Evolutionary conservation across 1,140 invertebrate species (phyloP).

Genomic region (Calephelis nemesis): DNA sequence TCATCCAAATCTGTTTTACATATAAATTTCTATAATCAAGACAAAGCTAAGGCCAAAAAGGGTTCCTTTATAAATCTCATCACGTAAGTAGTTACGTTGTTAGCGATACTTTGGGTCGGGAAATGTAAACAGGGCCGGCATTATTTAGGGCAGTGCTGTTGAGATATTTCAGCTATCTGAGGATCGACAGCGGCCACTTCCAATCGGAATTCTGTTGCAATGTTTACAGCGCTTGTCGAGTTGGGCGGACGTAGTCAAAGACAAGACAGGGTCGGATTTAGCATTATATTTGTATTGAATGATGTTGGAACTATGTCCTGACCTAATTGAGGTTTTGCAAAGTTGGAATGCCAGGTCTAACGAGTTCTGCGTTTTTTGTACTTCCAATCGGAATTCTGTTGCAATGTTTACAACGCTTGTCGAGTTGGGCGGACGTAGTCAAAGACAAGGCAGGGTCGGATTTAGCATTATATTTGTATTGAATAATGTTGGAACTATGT

Average conservation of each 20-base stretch:
- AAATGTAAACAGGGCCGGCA: slow-evolving; percentile 50
- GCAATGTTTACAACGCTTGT: slow-evolving; percentile 42
- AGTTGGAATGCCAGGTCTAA: too few relatives aligned
- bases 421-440: slow-evolving; percentile 20
- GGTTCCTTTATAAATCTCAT: slow-evolving; percentile 40
- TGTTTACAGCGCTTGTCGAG: slow-evolving; percentile 41
- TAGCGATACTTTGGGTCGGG: slow-evolving; percentile 42
- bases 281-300: slow-evolving; percentile 8
- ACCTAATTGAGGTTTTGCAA: neutral
- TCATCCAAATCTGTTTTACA: slow-evolving; percentile 11
- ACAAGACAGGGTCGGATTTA: slow-evolving; percentile 1
- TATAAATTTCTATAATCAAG: slow-evolving; percentile 16
- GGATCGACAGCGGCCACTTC: slow-evolving; percentile 41
- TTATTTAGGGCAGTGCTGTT: slow-evolving; percentile 49
- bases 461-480: slow-evolving; percentile 5
- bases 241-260: slow-evolving; percentile 13
- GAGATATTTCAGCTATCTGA: slow-evolving; percentile 63
- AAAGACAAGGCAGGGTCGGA: slow-evolving; percentile 3
- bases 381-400: slow-evolving; percentile 40
- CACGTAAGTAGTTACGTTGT: slow-evolving; percentile 47
- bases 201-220: slow-evolving; percentile 43
- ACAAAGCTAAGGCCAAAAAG: slow-evolving; percentile 25
- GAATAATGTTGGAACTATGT: neutral
- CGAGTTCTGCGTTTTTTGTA: too few relatives aligned
- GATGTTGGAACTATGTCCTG: neutral